These are phyloP conservation scores for Drosophila prostipennis DNA, from an alignment of 2,888 invertebrate genomes.

Conservation along the genomic window DNA sequence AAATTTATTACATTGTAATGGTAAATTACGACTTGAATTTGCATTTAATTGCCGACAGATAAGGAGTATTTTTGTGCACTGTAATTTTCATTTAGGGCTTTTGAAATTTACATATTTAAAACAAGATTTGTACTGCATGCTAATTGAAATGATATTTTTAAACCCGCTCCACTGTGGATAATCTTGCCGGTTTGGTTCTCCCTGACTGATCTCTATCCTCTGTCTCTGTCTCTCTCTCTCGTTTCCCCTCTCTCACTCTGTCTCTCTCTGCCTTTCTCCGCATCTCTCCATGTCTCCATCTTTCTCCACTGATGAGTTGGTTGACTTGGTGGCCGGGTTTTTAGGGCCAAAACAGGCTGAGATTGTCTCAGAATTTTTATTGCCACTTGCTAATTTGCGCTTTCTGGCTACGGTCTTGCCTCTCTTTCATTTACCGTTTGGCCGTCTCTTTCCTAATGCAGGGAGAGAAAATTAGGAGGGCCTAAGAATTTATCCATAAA, in stretches of 20 bases:
- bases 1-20: not conserved
- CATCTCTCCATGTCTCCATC: not conserved
- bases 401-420: conserved; percentile 23
- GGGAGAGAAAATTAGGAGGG: not conserved
- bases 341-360: conserved; percentile 25
- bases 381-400: conserved; percentile 49
- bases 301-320: conserved; percentile 7
- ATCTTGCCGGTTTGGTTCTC: conserved; percentile 40
- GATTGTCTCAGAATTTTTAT: conserved; percentile 45
- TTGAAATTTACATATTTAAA: not conserved
- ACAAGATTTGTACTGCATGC: not conserved
- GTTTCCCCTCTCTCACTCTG: not conserved
- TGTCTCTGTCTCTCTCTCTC: too few species aligned
- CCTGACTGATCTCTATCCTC: conserved; percentile 45
- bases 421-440: not conserved
- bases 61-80: not conserved
- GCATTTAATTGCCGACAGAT: not conserved
- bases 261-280: not conserved
- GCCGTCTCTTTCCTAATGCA: conserved; percentile 2
- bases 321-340: conserved; percentile 10
- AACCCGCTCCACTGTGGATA: conserved; percentile 44
- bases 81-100: not conserved
- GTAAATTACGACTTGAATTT: not conserved
- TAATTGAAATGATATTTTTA: not conserved
- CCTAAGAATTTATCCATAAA: not conserved